These are phyloP conservation scores for Syngnathoides biaculeatus DNA, from an alignment of 2,113 vertebrate species.

Conservation along the genomic window DNA sequence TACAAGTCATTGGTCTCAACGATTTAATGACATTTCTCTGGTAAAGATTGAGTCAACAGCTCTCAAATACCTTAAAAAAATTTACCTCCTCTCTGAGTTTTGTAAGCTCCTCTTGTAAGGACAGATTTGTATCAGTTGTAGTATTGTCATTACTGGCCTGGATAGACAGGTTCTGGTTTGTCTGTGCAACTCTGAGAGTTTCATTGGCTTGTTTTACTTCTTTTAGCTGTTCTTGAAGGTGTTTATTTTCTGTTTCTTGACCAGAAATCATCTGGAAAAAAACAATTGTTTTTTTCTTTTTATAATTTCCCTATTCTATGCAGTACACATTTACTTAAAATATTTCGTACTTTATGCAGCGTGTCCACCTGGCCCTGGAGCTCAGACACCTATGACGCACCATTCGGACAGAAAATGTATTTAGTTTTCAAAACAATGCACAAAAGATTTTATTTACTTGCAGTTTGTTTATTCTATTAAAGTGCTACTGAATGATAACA, in stretches of 20 bases:
- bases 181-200: slow-evolving; percentile 50
- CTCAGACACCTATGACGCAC: slow-evolving; percentile 66
- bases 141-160: slow-evolving; percentile 64
- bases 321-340: not conserved
- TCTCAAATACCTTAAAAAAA: not conserved
- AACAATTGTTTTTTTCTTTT: not conserved
- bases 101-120: slow-evolving; percentile 79
- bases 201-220: slow-evolving; percentile 64
- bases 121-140: slow-evolving; percentile 64
- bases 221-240: slow-evolving; percentile 80
- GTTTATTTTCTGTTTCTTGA: slow-evolving; percentile 77
- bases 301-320: too few species aligned
- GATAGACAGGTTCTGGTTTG: slow-evolving; percentile 36
- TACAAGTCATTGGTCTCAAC: not conserved
- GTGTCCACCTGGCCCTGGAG: slow-evolving; percentile 81
- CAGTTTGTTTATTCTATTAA: too few species aligned
- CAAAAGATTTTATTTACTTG: not conserved
- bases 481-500: not conserved
- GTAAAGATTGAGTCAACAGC: not conserved
- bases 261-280: slow-evolving; percentile 51
- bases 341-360: slow-evolving; percentile 79
- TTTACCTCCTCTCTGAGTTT: slow-evolving; percentile 82
- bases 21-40: not conserved
- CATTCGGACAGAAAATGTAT: not conserved
- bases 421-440: not conserved